Percentiles rank a stretch among this genome's conserved stretches.
Conservation (phyloP, 2,797 vertebrate genomes). For the Tachyglossus aculeatus region DNA sequence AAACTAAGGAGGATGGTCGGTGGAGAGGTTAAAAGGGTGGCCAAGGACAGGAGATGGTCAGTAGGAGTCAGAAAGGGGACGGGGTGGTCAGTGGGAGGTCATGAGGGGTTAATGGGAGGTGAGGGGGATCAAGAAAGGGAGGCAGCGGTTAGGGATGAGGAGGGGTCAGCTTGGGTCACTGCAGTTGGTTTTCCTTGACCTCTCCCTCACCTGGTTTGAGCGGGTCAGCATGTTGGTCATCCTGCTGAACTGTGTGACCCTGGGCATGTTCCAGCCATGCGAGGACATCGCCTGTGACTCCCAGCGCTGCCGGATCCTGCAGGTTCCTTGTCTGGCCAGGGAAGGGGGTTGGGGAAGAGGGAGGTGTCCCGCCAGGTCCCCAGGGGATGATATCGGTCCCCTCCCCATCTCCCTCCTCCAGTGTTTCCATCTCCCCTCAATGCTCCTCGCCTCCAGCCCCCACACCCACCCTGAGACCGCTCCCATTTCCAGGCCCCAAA, state of each 20-base stretch:
- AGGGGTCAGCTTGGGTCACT: too few relatives aligned
- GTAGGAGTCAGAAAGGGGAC: too few relatives aligned
- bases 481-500: background rate
- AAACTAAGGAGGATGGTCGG: too few relatives aligned
- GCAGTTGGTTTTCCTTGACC: constrained; percentile 80
- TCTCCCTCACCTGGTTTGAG: constrained; percentile 88
- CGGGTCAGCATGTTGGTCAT: constrained; percentile 97
- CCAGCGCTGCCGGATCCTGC: constrained; percentile 92
- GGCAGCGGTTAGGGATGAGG: too few relatives aligned
- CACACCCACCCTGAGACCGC: too few relatives aligned
- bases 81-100: too few relatives aligned
- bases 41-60: too few relatives aligned
- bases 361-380: background rate
- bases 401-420: rapidly evolving
- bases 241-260: constrained; percentile 96
- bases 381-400: background rate
- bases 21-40: too few relatives aligned
- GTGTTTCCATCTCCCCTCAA: background rate
- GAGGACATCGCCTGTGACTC: constrained; percentile 92
- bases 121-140: too few relatives aligned
- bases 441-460: too few relatives aligned
- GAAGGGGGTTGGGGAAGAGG: background rate
- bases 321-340: constrained; percentile 84
- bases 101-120: too few relatives aligned
- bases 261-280: constrained; percentile 98